Percentiles rank a stretch among this genome's conserved stretches.
These are phyloP conservation scores for Cremastinae sp. DNA, from an alignment of 2,888 invertebrate species.

Conservation along the genomic window DNA sequence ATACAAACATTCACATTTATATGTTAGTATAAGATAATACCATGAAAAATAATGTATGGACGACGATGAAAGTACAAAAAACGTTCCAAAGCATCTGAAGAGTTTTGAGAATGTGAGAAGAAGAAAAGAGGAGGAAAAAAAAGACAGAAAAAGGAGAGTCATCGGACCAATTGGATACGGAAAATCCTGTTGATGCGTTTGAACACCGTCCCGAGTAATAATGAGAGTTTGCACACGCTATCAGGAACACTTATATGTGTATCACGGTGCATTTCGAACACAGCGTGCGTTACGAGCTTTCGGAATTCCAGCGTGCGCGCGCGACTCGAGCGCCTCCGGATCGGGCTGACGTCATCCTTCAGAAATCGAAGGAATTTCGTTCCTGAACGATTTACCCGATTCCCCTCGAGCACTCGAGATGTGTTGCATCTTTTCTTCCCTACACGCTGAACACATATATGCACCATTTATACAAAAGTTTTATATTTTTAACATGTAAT, in stretches of 20 bases:
- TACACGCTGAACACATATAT: not conserved
- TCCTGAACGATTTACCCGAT: constrained; percentile 17
- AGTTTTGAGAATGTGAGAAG: no score
- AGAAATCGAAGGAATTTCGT: constrained; percentile 49
- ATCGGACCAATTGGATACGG: constrained; percentile 23
- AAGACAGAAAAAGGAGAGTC: no score
- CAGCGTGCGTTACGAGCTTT: constrained; percentile 35
- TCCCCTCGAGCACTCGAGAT: constrained; percentile 12
- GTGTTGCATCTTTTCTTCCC: constrained; percentile 2
- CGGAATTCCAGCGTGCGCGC: constrained; percentile 39
- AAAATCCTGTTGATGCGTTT: not conserved
- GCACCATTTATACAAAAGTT: no score
- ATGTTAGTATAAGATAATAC: no score
- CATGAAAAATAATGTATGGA: no score
- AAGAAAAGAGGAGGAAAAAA: no score
- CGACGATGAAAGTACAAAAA: no score
- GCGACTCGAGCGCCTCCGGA: constrained; percentile 37
- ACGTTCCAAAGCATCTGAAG: no score
- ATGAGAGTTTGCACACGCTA: not conserved
- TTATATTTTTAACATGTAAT: no score
- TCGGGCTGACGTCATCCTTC: constrained; percentile 51
- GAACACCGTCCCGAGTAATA: not conserved
- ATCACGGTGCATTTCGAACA: not conserved
- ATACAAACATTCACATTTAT: no score
- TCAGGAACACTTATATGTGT: not conserved